Percentiles rank a stretch among this genome's conserved stretches.
Evolutionary conservation across 2,888 invertebrate species (phyloP).

Genomic region (Iphiclides podalirius): DNA sequence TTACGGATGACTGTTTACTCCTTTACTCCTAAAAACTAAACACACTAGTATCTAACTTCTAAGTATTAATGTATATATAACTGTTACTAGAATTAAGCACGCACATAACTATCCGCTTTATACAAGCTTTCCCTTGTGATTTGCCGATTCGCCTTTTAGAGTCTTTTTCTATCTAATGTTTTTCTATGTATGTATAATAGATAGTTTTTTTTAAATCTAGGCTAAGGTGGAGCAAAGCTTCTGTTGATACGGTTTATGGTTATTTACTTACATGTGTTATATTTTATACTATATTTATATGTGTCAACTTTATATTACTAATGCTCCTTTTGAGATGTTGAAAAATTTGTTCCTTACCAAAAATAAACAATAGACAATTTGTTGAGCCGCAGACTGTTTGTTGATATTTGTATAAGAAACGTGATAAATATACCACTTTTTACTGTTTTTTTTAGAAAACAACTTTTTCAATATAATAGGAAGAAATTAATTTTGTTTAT

Average conservation of each 20-base stretch:
- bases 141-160: constrained; percentile 72
- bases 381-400: no score
- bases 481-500: no score
- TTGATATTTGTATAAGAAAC: no score
- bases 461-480: no score
- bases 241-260: constrained; percentile 38
- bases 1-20: constrained; percentile 43
- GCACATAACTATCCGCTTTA: constrained; percentile 63
- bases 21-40: no score
- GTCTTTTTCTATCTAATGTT: constrained; percentile 55
- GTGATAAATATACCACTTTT: no score
- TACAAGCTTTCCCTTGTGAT: constrained; percentile 69
- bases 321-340: background rate
- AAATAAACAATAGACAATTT: no score
- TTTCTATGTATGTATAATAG: constrained; percentile 43
- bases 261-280: constrained; percentile 39
- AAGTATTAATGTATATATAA: constrained; percentile 35
- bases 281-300: no score
- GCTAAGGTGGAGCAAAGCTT: constrained; percentile 65
- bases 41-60: no score
- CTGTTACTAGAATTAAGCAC: constrained; percentile 49
- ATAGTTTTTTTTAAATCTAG: constrained; percentile 57
- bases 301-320: no score
- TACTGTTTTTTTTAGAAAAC: no score
- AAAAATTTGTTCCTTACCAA: background rate